phyloP scores from a whole-genome alignment of 2,888 invertebrate species.

The Drosophila anceps region DNA sequence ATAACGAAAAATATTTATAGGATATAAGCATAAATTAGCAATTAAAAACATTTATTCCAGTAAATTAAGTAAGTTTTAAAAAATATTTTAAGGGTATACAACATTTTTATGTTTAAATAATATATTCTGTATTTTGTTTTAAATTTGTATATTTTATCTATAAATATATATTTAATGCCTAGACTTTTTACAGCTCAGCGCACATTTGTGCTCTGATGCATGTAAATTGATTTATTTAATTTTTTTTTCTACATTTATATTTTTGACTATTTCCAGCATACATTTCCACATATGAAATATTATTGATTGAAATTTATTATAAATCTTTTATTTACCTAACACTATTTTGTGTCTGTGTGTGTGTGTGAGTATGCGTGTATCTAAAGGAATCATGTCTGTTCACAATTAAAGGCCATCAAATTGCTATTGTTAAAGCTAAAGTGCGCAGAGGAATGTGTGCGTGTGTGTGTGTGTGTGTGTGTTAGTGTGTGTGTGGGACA shows the following conservation, averaged over 20 bases:
- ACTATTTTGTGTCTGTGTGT: not conserved
- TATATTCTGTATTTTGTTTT: not conserved
- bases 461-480: not conserved
- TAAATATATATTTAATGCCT: not conserved
- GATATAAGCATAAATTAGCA: too few relatives aligned
- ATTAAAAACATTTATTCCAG: too few relatives aligned
- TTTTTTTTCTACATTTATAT: not conserved
- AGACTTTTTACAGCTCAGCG: constrained; percentile 17
- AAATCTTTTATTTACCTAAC: constrained; percentile 24
- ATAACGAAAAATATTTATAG: too few relatives aligned
- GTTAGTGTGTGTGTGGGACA: constrained; percentile 31
- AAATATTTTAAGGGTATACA: not conserved
- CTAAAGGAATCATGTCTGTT: constrained; percentile 32
- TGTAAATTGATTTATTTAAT: constrained; percentile 4
- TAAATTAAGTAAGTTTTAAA: too few relatives aligned
- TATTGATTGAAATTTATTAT: constrained; percentile 28
- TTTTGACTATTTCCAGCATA: constrained; percentile 4
- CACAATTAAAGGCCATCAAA: constrained; percentile 31
- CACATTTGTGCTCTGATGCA: constrained; percentile 15
- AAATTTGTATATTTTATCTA: not conserved
- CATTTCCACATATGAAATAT: not conserved
- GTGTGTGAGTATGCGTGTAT: not conserved
- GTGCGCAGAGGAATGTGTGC: not conserved
- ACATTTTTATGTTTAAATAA: not conserved
- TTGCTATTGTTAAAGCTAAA: constrained; percentile 1